These are phyloP conservation scores for Herpailurus yagouaroundi DNA, from an alignment of 2,113 vertebrate genomes.

Conservation along the genomic window DNA sequence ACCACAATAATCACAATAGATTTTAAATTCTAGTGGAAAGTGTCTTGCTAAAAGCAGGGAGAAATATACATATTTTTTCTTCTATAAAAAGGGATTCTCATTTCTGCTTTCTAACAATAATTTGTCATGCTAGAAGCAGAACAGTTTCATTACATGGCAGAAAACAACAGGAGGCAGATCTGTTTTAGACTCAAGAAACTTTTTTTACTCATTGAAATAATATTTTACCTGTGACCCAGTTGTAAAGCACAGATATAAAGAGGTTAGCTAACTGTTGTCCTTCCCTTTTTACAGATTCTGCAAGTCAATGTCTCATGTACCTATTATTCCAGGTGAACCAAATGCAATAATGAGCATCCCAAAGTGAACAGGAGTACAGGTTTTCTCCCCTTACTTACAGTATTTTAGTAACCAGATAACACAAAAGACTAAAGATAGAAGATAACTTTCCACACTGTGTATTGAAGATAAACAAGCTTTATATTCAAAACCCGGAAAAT, in stretches of 20 bases:
- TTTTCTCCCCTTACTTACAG: neutral
- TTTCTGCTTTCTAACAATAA: neutral
- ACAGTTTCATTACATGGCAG: neutral
- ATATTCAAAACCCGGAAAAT: neutral
- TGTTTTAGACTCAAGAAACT: neutral
- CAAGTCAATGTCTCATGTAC: neutral
- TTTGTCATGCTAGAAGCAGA: neutral
- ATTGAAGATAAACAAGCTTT: neutral
- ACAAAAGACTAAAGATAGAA: neutral
- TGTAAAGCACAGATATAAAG: neutral
- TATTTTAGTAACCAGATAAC: neutral
- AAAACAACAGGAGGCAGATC: neutral
- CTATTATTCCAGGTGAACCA: rapidly evolving
- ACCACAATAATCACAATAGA: neutral
- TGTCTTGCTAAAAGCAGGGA: neutral
- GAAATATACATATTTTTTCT: neutral
- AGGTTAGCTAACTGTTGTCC: neutral
- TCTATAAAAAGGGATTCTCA: neutral
- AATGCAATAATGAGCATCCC: neutral
- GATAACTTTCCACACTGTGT: neutral
- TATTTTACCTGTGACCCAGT: neutral
- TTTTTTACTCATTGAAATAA: neutral
- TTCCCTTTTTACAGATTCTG: neutral
- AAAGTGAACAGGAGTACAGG: neutral
- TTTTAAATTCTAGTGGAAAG: neutral